Evolutionary conservation across 2,888 invertebrate species (phyloP), one percentile per base, ranked within the genome.

Genomic region (Frankliniella intonsa): DNA sequence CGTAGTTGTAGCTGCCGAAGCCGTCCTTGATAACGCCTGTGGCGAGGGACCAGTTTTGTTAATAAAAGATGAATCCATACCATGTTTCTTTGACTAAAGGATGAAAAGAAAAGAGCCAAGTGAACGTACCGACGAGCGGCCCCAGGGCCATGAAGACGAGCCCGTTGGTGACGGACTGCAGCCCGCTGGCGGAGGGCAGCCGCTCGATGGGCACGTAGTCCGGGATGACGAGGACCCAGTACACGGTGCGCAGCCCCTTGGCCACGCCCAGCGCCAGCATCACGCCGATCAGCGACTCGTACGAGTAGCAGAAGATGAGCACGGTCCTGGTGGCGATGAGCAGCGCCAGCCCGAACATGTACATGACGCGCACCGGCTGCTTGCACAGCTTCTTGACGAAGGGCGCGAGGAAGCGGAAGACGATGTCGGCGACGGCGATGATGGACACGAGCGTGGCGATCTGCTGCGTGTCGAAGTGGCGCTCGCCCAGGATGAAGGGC

Each of bases 81-180:
- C 38, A 38, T 3, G 5, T 38, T 38, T 38, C 2, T 38, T 38
- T 5, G 55, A 8, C 9, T 55, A 12, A 8, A 8, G 62, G 14
- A 17, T 7, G 62, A 17, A 55, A 55, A 2, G 7, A n/a, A 62
- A 17, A 14, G 62, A 17, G n/a, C 62, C 62, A 10, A 22, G 22
- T 11, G 69, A 81, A 82, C 86, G 87, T 88, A 93, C 93, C 93
- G 86, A 93, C 87, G 81, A 92, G 83, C 80, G 93, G 91, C 85
- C 93, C 93, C 83, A 92, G 90, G 3, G 88, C 87, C 81, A 92
- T 87, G 80, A 92, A 90, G 80, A 92, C 89, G 65, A 92, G 12
- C 17, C 93, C 93, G 86, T 93, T 93, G 83, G 90, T 89, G 83
- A 93, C 90, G 91, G 92, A 93, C 86, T 93, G 93, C 79, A 94